A percentile compares a stretch with the other conserved stretches of the same genome.
These are phyloP conservation scores for Paratrypauchen microcephalus DNA, from an alignment of 2,797 vertebrate species.

Conservation along the genomic window DNA sequence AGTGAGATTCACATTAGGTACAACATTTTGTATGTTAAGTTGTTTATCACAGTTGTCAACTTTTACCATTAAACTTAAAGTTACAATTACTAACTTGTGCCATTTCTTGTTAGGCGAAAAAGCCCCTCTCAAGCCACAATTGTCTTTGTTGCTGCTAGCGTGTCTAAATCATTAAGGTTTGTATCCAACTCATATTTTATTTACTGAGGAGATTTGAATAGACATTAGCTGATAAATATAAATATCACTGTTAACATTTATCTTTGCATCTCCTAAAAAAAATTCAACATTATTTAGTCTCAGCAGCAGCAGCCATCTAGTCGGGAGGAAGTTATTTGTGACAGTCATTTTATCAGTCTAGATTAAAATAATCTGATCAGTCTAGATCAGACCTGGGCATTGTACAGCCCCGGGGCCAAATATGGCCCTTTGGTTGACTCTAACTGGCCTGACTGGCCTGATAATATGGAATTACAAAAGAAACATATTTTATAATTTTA, in stretches of 20 bases:
- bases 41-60: neutral
- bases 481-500: too few relatives aligned
- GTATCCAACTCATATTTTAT: conserved; percentile 6
- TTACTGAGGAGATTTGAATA: neutral
- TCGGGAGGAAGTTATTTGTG: conserved; percentile 74
- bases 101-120: conserved; percentile 47
- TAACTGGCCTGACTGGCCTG: too few relatives aligned
- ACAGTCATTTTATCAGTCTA: conserved; percentile 57
- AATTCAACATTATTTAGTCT: conserved; percentile 55
- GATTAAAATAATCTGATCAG: conserved; percentile 77
- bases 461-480: too few relatives aligned
- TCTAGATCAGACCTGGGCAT: conserved; percentile 71
- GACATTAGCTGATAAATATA: neutral
- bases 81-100: neutral
- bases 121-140: conserved; percentile 50
- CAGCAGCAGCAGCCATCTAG: conserved; percentile 54
- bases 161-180: conserved; percentile 59
- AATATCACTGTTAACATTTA: neutral
- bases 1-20: conserved; percentile 79
- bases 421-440: too few relatives aligned
- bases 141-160: conserved; percentile 31
- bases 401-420: too few relatives aligned
- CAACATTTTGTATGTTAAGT: neutral
- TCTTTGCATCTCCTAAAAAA: neutral
- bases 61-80: neutral